Evolutionary conservation across 1,140 invertebrate species (phyloP).

Genomic region (Caerostris extrusa): DNA sequence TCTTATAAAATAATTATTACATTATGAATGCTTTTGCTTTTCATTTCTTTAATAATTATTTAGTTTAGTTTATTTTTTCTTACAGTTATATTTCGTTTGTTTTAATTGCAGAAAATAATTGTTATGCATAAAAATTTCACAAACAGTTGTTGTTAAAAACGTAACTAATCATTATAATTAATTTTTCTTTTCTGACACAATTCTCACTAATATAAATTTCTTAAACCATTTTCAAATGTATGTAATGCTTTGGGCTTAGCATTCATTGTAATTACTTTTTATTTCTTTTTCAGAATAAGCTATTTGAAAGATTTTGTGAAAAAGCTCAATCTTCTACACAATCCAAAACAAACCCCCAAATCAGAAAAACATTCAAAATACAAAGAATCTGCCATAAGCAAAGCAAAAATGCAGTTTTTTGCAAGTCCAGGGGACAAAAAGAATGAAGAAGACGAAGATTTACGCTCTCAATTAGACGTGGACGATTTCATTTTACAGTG

Average conservation of each 20-base stretch:
- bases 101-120: no score
- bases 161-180: neutral
- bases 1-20: no score
- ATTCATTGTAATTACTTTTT: neutral
- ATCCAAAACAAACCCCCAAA: conserved; percentile 36
- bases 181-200: neutral
- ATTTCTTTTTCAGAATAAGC: conserved; percentile 46
- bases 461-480: conserved; percentile 21
- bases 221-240: neutral
- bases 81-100: no score
- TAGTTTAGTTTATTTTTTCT: no score
- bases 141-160: neutral
- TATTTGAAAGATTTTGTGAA: conserved; percentile 66
- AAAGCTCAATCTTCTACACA: conserved; percentile 42
- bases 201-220: neutral
- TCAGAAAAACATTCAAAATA: conserved; percentile 26
- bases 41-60: no score
- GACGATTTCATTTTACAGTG: conserved; percentile 70
- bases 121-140: no score
- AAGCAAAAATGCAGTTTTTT: neutral
- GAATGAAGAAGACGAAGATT: conserved; percentile 43
- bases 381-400: neutral
- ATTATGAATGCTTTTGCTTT: no score
- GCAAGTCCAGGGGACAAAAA: neutral
- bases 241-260: no score